Conservation (phyloP, 2,113 vertebrate genomes). For the Urocynchramus pylzowi region DNA sequence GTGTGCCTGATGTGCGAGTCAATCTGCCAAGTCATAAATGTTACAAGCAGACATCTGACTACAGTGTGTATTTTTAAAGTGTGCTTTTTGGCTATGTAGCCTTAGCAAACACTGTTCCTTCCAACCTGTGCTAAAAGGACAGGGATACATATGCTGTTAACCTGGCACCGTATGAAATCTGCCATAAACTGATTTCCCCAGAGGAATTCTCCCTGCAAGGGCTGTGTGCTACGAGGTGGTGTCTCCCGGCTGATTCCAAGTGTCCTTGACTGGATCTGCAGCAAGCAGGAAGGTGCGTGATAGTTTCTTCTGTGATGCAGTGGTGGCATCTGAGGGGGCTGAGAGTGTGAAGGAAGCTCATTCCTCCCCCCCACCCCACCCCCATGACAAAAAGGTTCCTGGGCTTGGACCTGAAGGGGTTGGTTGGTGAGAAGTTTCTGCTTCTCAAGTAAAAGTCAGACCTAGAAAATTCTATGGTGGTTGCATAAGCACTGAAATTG, state of each 20-base stretch:
- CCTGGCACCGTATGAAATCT: neutral
- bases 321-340: conserved; percentile 31
- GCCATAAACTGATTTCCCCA: neutral
- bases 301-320: neutral
- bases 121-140: neutral
- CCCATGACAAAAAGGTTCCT: neutral
- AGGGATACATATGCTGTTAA: neutral
- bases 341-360: neutral
- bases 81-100: neutral
- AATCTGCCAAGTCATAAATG: conserved; percentile 31
- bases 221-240: neutral
- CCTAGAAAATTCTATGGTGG: conserved; percentile 17
- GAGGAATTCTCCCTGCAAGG: neutral
- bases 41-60: conserved; percentile 45
- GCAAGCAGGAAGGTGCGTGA: neutral
- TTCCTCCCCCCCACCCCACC: neutral
- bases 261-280: conserved; percentile 32
- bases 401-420: neutral
- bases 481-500: conserved; percentile 33
- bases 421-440: conserved; percentile 13
- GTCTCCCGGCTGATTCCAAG: neutral
- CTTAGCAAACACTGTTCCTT: neutral
- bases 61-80: neutral
- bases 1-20: conserved; percentile 25
- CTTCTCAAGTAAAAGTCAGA: conserved; percentile 12